A percentile compares a stretch with the other conserved stretches of the same genome.
phyloP scores from a whole-genome alignment of 2,797 vertebrate genomes.

The Choloepus didactylus region DNA sequence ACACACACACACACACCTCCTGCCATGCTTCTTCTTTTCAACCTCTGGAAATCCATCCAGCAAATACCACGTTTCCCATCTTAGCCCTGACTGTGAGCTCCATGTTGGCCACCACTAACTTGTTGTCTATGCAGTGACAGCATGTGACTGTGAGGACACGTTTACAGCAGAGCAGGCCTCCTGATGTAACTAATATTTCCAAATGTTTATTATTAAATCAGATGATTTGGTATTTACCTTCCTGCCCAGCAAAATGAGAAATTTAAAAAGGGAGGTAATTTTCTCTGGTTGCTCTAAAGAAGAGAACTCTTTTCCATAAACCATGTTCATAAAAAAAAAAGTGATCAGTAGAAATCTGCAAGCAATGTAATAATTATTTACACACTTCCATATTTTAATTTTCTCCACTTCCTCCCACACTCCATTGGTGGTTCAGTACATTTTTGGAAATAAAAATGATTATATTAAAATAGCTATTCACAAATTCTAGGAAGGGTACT shows the following conservation, averaged over 20 bases:
- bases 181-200: not conserved
- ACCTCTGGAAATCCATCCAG: not conserved
- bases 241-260: not conserved
- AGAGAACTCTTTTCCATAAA: slow-evolving; percentile 9
- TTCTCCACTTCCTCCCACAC: not conserved
- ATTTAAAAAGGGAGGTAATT: not conserved
- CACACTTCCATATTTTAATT: slow-evolving; percentile 4
- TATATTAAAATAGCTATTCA: not conserved
- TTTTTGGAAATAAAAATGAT: not conserved
- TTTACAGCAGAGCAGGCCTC: not conserved
- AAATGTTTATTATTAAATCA: not conserved
- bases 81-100: not conserved
- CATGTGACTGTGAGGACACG: not conserved
- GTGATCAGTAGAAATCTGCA: not conserved
- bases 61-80: not conserved
- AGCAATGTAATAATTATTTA: slow-evolving; percentile 15
- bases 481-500: not conserved
- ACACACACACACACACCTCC: not conserved
- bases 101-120: not conserved
- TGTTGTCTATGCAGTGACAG: not conserved
- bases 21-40: not conserved
- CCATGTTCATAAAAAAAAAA: slow-evolving; percentile 18
- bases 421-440: not conserved
- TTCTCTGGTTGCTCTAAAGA: slow-evolving; percentile 1
- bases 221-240: not conserved